Base-by-base conservation (phyloP, 2,797 vertebrate genomes). In the Stomatorhinus walkeri region DNA sequence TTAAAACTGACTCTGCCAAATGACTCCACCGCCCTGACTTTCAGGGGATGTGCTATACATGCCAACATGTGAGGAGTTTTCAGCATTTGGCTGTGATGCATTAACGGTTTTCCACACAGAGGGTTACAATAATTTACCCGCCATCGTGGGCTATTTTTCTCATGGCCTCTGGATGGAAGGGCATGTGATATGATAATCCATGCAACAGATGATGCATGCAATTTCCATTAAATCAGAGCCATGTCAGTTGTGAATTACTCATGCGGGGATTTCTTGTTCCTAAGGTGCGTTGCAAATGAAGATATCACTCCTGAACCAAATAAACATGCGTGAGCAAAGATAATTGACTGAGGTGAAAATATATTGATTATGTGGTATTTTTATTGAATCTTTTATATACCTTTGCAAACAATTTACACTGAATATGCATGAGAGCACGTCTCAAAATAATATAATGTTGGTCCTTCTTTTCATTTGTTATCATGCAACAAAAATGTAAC, bases 221-320 rank as follows among this genome's bases (percentile, higher is more conserved):
- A 5, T 85, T 85, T 51, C 48, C 81, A 85, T 85, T 85, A 85
- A 85, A 36, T 14, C 12, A 36, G 79, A 81, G 5, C 76, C 36
- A 81, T 12, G 81, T 85, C 81, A 51, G 81, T 28, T 85, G 46
- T 49, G 46, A 85, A 51, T 51, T 7, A 51, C 81, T 85, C 81
- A 24, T 49, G 46, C 3, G 48, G 46, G 81, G 43, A 84, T 8
- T 24, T 85, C 43, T 51, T 22, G 24, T 86, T 86, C 48, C 48
- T 86, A 86, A 86, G 24, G 51, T 86, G 49, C 85, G 19, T 86
- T 32, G 2, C 51, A 86, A 56, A 86, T 54, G 85, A 52, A 24
- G 22, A 85, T 2, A 4, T 85, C 22, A 52, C 83, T 85, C 8
- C 10, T 32, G 51, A 8, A 40, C n/a, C 16, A 51, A 86, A 68